These are phyloP conservation scores for Hemichromis elongatus DNA, from an alignment of 2,113 vertebrate species.

Conservation along the genomic window DNA sequence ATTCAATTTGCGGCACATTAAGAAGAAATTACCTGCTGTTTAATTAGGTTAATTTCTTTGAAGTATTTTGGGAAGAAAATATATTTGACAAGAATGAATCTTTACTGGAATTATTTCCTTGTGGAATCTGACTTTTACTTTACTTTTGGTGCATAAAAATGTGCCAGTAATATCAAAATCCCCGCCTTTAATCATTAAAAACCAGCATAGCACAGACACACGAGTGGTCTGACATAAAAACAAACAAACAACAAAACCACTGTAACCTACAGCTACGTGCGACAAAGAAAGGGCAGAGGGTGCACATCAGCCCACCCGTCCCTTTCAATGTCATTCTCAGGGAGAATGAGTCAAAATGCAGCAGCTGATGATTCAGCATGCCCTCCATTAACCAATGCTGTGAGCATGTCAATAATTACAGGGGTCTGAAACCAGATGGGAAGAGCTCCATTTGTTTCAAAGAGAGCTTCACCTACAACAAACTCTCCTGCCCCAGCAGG, in stretches of 20 bases:
- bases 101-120: not conserved
- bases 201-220: not conserved
- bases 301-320: not conserved
- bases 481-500: not conserved
- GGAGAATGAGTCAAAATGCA: slow-evolving; percentile 23
- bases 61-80: not conserved
- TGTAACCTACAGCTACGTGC: not conserved
- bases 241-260: not conserved
- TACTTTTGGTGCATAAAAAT: not conserved
- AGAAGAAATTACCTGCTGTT: not conserved
- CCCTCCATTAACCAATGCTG: slow-evolving; percentile 15
- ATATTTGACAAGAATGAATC: not conserved
- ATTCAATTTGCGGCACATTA: not conserved
- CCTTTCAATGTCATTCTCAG: not conserved
- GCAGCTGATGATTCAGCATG: slow-evolving; percentile 32
- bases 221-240: not conserved
- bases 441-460: slow-evolving; percentile 13
- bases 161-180: not conserved
- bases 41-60: not conserved
- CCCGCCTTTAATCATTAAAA: not conserved
- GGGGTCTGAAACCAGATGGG: not conserved
- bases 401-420: not conserved
- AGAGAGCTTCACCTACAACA: not conserved
- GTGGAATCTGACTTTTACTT: not conserved
- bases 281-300: not conserved